Conservation (phyloP, 2,113 vertebrate species). For the Phoenicopterus ruber region DNA sequence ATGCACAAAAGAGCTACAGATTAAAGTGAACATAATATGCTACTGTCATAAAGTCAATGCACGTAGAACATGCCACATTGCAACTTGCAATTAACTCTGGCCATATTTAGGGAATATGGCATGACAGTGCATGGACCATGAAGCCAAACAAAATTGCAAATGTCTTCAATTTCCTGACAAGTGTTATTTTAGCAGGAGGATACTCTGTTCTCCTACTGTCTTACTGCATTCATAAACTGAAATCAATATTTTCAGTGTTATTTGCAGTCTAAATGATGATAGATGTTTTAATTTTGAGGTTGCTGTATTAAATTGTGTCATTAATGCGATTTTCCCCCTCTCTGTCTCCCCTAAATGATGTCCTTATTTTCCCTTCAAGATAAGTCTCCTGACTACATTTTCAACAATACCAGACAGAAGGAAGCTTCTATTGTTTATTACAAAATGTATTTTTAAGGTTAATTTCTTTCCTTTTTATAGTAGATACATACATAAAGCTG, state of each 20-base stretch:
- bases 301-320: neutral
- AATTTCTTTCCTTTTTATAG: neutral
- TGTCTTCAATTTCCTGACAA: neutral
- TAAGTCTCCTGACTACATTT: neutral
- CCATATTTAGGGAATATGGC: neutral
- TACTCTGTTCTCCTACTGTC: neutral
- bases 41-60: neutral
- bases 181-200: neutral
- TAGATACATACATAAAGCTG: neutral
- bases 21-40: neutral
- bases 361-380: neutral
- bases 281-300: neutral
- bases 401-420: neutral
- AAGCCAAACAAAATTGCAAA: neutral
- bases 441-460: neutral
- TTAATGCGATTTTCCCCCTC: neutral
- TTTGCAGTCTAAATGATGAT: neutral
- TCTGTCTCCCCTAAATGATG: neutral
- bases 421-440: neutral
- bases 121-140: neutral
- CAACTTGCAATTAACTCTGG: neutral
- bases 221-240: neutral
- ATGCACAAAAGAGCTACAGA: neutral
- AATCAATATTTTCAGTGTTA: neutral
- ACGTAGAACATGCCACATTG: neutral